phyloP scores from a whole-genome alignment of 2,888 invertebrate species.

The Synergus umbraculus region DNA sequence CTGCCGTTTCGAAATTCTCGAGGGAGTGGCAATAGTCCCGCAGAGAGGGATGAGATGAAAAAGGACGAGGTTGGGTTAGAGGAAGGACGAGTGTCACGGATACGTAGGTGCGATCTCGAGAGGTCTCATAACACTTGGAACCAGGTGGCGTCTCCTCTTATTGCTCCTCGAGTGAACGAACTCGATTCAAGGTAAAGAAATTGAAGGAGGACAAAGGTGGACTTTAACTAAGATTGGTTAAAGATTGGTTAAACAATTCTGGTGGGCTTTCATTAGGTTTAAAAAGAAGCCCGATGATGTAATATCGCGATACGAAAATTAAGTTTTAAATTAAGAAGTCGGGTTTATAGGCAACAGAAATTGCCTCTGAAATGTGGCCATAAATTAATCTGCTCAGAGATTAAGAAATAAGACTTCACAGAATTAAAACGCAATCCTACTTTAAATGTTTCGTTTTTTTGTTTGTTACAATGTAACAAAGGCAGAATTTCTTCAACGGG shows the following conservation, averaged over 20 bases:
- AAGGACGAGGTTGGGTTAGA: conserved; percentile 3
- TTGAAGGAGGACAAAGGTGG: neutral
- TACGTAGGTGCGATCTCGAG: conserved; percentile 51
- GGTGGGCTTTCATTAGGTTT: neutral
- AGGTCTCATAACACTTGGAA: conserved; percentile 54
- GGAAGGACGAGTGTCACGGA: conserved; percentile 45
- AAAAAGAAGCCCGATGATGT: neutral
- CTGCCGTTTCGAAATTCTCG: conserved; percentile 45
- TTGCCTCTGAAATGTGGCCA: conserved; percentile 7
- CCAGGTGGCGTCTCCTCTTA: conserved; percentile 55
- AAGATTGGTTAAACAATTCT: neutral
- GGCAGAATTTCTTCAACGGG: too few species aligned
- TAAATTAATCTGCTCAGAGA: neutral
- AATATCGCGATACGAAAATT: conserved; percentile 1
- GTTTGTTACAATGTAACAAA: neutral
- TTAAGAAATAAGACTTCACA: neutral
- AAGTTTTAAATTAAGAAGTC: neutral
- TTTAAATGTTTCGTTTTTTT: neutral
- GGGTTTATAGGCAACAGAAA: conserved; percentile 1
- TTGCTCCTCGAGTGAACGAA: conserved; percentile 53
- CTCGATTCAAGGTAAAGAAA: conserved; percentile 42
- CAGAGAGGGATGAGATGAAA: conserved; percentile 37
- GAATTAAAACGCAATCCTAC: neutral
- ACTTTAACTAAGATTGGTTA: neutral
- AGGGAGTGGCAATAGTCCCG: conserved; percentile 54